Evolutionary conservation across 2,113 vertebrate genomes (phyloP), one percentile per base, ranked within the genome.

Genomic region (Bagarius yarrelli): DNA sequence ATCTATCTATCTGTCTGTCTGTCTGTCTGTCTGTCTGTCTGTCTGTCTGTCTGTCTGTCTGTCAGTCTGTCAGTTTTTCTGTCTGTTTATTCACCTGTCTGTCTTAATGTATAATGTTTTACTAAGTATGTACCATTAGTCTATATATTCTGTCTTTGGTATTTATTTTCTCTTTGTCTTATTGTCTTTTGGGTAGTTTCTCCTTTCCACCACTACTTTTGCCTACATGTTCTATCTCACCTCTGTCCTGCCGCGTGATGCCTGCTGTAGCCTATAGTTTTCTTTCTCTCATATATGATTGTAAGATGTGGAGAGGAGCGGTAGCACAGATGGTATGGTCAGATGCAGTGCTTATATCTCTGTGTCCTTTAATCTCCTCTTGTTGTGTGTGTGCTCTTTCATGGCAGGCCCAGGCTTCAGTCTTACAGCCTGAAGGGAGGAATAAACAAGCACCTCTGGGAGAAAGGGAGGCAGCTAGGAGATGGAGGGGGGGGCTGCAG

Each of bases 381-480:
- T 83, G 83, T 84, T 82, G 78, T 86, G 83, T 81, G 73, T 82
- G 75, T 50, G 50, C 80, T 80, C 88, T 85, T 87, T 87, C 79
- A 86, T 87, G 78, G 76, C 78, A 80, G 80, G 77, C 80, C 64
- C 63, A 57, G 81, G 82, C 78, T 83, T 81, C 83, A 83, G 75
- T 85, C 83, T 79, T 83, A 80, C 79, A 81, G 83, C 88, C 85
- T 82, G 85, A 85, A 86, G 85, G 86, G 85, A 81, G 81, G 80
- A 89, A 85, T 89, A 88, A 89, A 87, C 86, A 85, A 89, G 85
- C 84, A 85, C 87, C 85, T 84, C 67, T 81, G 81, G 81, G 85
- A 87, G 81, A 84, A 56, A 27, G 57, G 44, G 73, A 81, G 85
- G 84, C 76, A 80, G 86, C 75, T 70, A 73, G 32, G 4, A 32